These are phyloP conservation scores for Colinus virginianus DNA, from an alignment of 2,113 vertebrate species.

Conservation along the genomic window DNA sequence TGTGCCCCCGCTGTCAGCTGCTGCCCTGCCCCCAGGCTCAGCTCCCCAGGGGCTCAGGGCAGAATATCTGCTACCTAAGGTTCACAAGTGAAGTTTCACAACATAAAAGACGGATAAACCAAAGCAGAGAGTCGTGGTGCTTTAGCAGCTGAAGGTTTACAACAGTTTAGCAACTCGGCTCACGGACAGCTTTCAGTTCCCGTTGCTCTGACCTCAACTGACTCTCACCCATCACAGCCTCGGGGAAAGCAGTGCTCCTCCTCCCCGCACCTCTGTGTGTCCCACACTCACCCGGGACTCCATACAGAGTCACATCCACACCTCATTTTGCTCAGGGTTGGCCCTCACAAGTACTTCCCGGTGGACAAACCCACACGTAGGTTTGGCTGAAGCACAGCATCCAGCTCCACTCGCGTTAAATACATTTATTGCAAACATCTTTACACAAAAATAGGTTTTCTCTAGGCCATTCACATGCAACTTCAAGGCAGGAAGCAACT, in stretches of 20 bases:
- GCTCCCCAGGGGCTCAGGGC: background rate
- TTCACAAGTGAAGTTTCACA: slow-evolving; percentile 2
- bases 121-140: background rate
- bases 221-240: accelerated
- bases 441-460: slow-evolving; percentile 83
- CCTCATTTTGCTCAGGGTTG: accelerated
- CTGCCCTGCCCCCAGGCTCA: background rate
- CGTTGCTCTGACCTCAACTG: background rate
- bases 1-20: background rate
- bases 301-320: accelerated
- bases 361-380: background rate
- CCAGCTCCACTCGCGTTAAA: slow-evolving; percentile 62
- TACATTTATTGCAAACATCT: slow-evolving; percentile 79
- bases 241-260: background rate
- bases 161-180: background rate
- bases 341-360: accelerated
- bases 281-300: background rate
- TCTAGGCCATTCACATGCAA: slow-evolving; percentile 84
- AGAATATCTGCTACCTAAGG: slow-evolving; percentile 23
- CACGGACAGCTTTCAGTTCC: background rate
- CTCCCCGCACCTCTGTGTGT: accelerated
- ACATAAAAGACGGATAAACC: background rate
- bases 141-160: background rate
- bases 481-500: slow-evolving; percentile 61
- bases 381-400: background rate